A percentile compares a stretch with the other conserved stretches of the same genome.
Evolutionary conservation across 2,113 vertebrate genomes (phyloP).

Genomic region (Hemichromis elongatus): DNA sequence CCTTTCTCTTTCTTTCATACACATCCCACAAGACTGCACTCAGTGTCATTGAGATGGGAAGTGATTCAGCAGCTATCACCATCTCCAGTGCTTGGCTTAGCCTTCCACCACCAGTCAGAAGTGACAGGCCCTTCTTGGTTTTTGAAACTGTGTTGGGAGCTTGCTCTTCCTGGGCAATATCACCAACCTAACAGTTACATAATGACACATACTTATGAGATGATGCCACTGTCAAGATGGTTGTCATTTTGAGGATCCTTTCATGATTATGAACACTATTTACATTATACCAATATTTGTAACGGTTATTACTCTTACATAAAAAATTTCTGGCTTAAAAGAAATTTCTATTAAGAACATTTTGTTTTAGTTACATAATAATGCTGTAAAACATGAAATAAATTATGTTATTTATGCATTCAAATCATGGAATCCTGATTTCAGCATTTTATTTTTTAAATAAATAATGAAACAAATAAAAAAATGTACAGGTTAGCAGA

Average conservation of each 20-base stretch:
- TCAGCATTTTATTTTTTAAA: not conserved
- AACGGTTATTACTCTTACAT: not conserved
- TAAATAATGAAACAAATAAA: not conserved
- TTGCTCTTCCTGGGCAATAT: constrained; percentile 79
- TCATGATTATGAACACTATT: not conserved
- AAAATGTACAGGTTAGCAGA: not conserved
- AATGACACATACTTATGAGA: not conserved
- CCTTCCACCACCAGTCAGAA: constrained; percentile 11
- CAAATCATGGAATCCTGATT: not conserved
- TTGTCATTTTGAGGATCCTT: not conserved
- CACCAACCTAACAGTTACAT: constrained; percentile 48
- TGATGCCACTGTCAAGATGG: not conserved
- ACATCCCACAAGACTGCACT: constrained; percentile 72
- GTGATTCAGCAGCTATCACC: constrained; percentile 60
- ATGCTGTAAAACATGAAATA: not conserved
- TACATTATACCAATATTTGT: too few relatives aligned
- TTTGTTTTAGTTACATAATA: not conserved
- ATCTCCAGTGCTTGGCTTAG: not conserved
- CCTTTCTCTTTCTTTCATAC: constrained; percentile 44
- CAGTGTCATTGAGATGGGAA: constrained; percentile 75
- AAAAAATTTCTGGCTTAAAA: not conserved
- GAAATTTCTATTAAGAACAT: not conserved
- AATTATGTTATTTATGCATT: not conserved
- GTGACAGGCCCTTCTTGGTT: constrained; percentile 71
- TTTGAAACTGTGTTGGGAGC: constrained; percentile 69